Conservation (phyloP, 2,113 vertebrate genomes). For the Thunnus thynnus region DNA sequence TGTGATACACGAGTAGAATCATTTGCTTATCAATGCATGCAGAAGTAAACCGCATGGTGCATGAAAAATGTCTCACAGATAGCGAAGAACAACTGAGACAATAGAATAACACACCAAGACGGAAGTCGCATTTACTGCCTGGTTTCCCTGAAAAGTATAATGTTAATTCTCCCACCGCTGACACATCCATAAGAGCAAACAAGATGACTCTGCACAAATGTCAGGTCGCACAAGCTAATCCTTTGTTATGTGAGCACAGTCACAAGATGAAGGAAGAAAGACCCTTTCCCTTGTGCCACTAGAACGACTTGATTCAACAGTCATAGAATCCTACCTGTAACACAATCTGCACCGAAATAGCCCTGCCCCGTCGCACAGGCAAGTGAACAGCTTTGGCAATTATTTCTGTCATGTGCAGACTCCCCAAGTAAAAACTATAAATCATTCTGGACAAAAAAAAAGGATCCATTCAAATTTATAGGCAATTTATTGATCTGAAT, state of each 20-base stretch:
- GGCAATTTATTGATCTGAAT: background rate
- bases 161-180: slow-evolving; percentile 34
- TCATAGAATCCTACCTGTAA: slow-evolving; percentile 15
- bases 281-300: slow-evolving; percentile 5
- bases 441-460: background rate
- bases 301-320: slow-evolving; percentile 38
- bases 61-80: slow-evolving; percentile 19
- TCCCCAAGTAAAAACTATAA: background rate
- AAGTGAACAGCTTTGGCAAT: background rate
- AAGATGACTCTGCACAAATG: slow-evolving; percentile 64
- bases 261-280: slow-evolving; percentile 60
- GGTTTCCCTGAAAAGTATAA: slow-evolving; percentile 16
- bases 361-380: background rate
- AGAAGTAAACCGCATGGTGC: slow-evolving; percentile 56
- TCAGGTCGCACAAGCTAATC: slow-evolving; percentile 59
- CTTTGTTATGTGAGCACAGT: slow-evolving; percentile 62
- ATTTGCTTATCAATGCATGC: slow-evolving; percentile 62
- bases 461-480: background rate
- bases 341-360: background rate
- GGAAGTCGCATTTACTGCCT: slow-evolving; percentile 38
- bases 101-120: slow-evolving; percentile 38
- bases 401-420: background rate
- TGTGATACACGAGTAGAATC: slow-evolving; percentile 46
- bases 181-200: slow-evolving; percentile 45
- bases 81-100: slow-evolving; percentile 27